Evolutionary conservation across 2,113 vertebrate species (phyloP).

Genomic region (Gallinago paraguaiae): DNA sequence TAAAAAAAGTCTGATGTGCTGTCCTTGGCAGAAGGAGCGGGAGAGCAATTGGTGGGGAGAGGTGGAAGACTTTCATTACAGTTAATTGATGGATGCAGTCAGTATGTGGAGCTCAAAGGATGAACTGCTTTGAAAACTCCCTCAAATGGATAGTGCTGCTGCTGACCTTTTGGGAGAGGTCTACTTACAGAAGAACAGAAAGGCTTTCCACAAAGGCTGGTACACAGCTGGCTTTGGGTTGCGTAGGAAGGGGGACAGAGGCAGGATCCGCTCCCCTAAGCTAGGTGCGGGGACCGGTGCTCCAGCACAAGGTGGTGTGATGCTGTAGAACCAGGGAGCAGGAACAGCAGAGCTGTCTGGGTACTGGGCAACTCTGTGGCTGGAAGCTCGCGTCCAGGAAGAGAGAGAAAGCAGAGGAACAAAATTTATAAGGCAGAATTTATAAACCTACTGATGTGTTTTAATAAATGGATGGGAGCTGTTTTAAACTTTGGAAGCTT

Average conservation of each 20-base stretch:
- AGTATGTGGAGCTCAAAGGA: background rate
- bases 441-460: background rate
- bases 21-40: background rate
- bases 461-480: background rate
- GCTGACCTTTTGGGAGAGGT: background rate
- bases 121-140: background rate
- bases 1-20: background rate
- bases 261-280: background rate
- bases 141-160: background rate
- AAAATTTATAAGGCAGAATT: background rate
- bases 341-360: background rate
- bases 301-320: background rate
- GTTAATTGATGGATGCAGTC: background rate
- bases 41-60: background rate
- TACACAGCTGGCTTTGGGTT: background rate
- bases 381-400: background rate
- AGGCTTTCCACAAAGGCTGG: background rate
- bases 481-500: background rate
- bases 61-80: background rate
- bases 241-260: background rate
- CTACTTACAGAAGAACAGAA: background rate
- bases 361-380: background rate
- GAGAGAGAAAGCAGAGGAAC: background rate
- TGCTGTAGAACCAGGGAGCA: background rate
- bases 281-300: background rate